These are phyloP conservation scores for Vollenhovia emeryi DNA, from an alignment of 1,140 invertebrate species.

Conservation along the genomic window DNA sequence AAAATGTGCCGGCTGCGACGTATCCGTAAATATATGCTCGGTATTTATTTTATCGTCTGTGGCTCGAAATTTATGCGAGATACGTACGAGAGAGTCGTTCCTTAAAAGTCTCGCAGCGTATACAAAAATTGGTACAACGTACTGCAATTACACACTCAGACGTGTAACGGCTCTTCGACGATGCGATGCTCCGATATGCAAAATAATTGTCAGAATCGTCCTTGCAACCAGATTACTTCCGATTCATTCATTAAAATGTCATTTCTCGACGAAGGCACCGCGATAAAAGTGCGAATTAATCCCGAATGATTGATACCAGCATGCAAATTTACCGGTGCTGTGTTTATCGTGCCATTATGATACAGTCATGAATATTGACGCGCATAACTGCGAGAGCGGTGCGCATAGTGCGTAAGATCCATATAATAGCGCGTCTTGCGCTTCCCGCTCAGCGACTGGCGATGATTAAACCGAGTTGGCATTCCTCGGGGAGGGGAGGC, in stretches of 20 bases:
- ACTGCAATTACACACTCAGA: background rate
- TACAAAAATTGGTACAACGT: background rate
- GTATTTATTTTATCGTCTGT: background rate
- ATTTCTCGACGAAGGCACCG: background rate
- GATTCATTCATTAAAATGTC: conserved; percentile 2
- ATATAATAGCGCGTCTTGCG: conserved; percentile 36
- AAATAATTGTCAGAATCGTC: background rate
- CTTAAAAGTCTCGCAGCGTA: background rate
- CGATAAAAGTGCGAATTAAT: conserved; percentile 36
- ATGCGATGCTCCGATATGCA: background rate
- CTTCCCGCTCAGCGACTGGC: conserved; percentile 56
- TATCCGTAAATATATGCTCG: background rate
- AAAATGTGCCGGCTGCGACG: background rate
- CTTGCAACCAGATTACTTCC: background rate
- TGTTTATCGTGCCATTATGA: conserved; percentile 58
- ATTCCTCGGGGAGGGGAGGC: conserved; percentile 64
- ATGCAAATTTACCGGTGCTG: conserved; percentile 37
- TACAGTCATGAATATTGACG: conserved; percentile 69
- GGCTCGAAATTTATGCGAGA: background rate
- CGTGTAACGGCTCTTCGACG: background rate
- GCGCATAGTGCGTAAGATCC: conserved; percentile 37
- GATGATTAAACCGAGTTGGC: conserved; percentile 71
- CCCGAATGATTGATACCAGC: conserved; percentile 35
- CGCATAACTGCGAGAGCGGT: conserved; percentile 17
- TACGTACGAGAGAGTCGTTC: background rate